These are phyloP conservation scores for Salmo trutta DNA, from an alignment of 2,797 vertebrate species.

Conservation along the genomic window DNA sequence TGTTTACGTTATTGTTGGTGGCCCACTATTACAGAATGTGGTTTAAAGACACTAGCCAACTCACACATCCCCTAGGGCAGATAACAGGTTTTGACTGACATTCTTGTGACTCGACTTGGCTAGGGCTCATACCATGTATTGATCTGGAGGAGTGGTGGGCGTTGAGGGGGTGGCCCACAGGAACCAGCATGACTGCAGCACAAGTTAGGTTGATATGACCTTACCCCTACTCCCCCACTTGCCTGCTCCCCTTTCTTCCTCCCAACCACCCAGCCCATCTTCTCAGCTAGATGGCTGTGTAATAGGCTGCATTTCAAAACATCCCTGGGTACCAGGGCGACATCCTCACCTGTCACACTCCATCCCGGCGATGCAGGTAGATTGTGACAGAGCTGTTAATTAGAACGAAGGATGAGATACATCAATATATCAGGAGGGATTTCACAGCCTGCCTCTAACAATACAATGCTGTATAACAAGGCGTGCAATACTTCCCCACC, in stretches of 20 bases:
- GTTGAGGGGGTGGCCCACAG: not conserved
- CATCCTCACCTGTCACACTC: slow-evolving; percentile 40
- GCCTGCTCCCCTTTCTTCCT: not conserved
- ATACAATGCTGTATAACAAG: slow-evolving; percentile 5
- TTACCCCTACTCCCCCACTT: not conserved
- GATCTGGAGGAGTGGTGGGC: not conserved
- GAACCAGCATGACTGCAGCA: not conserved
- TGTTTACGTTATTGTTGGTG: not conserved
- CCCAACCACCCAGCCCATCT: not conserved
- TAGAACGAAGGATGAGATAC: slow-evolving; percentile 15
- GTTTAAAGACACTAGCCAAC: not conserved
- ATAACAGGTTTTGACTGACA: slow-evolving; percentile 29
- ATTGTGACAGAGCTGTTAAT: slow-evolving; percentile 47
- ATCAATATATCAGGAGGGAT: slow-evolving; percentile 28
- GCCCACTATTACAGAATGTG: not conserved
- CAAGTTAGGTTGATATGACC: not conserved
- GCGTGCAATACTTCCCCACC: slow-evolving; percentile 21
- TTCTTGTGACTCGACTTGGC: slow-evolving; percentile 16
- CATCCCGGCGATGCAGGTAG: slow-evolving; percentile 14
- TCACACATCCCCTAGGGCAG: slow-evolving; percentile 7
- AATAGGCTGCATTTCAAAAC: slow-evolving; percentile 27
- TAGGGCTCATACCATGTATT: not conserved
- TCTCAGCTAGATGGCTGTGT: not conserved
- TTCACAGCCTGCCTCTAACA: slow-evolving; percentile 34
- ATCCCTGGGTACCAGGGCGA: slow-evolving; percentile 12